Conservation (phyloP, 2,113 vertebrate species). For the Sardina pilchardus region DNA sequence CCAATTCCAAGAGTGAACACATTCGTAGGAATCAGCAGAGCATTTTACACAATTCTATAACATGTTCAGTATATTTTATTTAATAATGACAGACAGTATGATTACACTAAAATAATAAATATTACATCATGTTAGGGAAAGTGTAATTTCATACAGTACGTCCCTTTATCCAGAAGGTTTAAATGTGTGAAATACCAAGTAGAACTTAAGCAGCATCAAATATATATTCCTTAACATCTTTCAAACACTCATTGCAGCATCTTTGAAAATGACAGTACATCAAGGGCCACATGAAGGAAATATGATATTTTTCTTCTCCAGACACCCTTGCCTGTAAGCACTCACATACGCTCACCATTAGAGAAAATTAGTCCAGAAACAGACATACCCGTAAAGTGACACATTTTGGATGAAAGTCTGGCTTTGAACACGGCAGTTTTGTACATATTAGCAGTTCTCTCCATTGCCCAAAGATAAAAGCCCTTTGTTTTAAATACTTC, state of each 20-base stretch:
- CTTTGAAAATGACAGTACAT: constrained; percentile 13
- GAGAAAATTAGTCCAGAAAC: background rate
- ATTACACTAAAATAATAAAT: constrained; percentile 42
- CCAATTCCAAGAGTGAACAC: background rate
- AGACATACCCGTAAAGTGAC: background rate
- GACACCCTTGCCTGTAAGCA: background rate
- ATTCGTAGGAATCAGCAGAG: background rate
- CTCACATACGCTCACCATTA: background rate
- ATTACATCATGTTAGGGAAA: constrained; percentile 28
- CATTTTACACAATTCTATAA: background rate
- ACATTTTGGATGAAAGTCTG: background rate
- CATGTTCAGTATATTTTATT: background rate
- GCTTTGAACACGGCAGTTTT: background rate
- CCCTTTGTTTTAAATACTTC: background rate
- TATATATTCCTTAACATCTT: background rate
- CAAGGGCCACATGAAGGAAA: constrained; percentile 9
- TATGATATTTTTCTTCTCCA: background rate
- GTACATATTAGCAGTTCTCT: background rate
- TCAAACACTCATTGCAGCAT: constrained; percentile 16
- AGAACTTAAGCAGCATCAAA: constrained; percentile 31
- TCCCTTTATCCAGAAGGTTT: background rate
- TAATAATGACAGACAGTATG: constrained; percentile 12
- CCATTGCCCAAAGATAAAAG: background rate
- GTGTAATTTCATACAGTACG: constrained; percentile 28
- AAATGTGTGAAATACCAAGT: constrained; percentile 24